These are phyloP conservation scores for Eulithis prunata DNA, from an alignment of 2,888 invertebrate species.

Conservation along the genomic window DNA sequence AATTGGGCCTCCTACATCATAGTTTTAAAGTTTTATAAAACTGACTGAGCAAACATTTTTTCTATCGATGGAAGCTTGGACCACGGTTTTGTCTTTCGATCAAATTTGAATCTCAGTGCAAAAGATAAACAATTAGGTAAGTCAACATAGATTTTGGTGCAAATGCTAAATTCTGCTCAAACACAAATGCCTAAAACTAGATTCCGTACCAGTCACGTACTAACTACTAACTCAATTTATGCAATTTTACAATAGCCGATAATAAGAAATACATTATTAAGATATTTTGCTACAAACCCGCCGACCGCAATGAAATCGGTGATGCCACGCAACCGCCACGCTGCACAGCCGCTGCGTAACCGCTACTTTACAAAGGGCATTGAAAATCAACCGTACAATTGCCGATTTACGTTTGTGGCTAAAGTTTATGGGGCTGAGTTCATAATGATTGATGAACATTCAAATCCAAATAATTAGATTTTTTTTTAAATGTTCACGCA, in stretches of 20 bases:
- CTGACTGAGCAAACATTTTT: no score
- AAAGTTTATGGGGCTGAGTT: constrained; percentile 16
- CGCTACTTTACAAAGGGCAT: constrained; percentile 26
- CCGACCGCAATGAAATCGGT: constrained; percentile 27
- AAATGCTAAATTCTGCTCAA: not conserved
- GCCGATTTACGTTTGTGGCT: constrained; percentile 1
- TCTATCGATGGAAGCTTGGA: no score
- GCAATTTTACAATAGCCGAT: constrained; percentile 1
- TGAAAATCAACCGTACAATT: constrained; percentile 18
- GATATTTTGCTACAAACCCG: constrained; percentile 16
- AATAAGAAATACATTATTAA: constrained; percentile 13
- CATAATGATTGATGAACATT: not conserved
- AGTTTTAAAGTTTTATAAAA: no score
- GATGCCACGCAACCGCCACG: constrained; percentile 24
- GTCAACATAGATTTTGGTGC: not conserved
- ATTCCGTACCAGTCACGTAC: constrained; percentile 1
- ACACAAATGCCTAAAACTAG: constrained; percentile 7
- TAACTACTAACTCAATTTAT: not conserved
- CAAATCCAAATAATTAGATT: not conserved
- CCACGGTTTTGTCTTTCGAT: no score
- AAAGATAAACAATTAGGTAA: no score
- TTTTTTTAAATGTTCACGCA: no score
- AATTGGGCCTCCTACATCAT: not conserved
- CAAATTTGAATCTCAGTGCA: no score
- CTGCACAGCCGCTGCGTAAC: constrained; percentile 26